These are phyloP conservation scores for Ormyrus rosae DNA, from an alignment of 2,888 invertebrate genomes.

Conservation along the genomic window DNA sequence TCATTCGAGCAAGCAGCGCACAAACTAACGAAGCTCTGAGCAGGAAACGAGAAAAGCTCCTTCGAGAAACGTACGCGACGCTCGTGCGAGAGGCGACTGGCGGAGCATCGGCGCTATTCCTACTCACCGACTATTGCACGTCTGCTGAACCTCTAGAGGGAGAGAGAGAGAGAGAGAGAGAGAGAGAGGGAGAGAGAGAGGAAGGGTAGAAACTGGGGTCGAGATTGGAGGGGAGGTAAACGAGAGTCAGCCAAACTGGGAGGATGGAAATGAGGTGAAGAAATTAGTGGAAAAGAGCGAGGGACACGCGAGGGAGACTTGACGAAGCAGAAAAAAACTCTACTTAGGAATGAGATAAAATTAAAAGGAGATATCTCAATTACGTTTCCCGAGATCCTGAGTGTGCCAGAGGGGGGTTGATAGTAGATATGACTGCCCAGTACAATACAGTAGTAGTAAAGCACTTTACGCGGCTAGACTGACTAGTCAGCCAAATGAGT, in stretches of 20 bases:
- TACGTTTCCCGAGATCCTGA: no score
- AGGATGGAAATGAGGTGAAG: slow-evolving; percentile 52
- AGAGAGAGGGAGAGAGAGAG: slow-evolving; percentile 57
- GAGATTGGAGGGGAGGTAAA: slow-evolving; percentile 48
- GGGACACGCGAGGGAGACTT: not conserved
- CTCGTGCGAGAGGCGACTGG: slow-evolving; percentile 69
- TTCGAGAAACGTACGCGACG: not conserved
- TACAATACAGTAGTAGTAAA: no score
- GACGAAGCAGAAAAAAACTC: no score
- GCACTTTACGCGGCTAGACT: no score
- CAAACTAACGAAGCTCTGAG: not conserved
- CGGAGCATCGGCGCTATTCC: slow-evolving; percentile 59
- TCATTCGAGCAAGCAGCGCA: no score
- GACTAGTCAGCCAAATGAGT: not conserved
- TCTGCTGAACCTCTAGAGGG: slow-evolving; percentile 25
- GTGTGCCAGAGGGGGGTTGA: no score
- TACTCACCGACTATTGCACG: slow-evolving; percentile 44
- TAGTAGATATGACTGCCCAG: no score
- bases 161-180: slow-evolving; percentile 26
- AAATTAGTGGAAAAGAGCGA: slow-evolving; percentile 29
- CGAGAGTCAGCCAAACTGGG: slow-evolving; percentile 29
- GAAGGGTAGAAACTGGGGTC: slow-evolving; percentile 37
- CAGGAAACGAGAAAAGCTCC: not conserved
- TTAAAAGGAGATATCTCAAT: not conserved
- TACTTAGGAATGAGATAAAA: not conserved